Evolutionary conservation across 2,113 vertebrate species (phyloP).

Genomic region (Riparia riparia): DNA sequence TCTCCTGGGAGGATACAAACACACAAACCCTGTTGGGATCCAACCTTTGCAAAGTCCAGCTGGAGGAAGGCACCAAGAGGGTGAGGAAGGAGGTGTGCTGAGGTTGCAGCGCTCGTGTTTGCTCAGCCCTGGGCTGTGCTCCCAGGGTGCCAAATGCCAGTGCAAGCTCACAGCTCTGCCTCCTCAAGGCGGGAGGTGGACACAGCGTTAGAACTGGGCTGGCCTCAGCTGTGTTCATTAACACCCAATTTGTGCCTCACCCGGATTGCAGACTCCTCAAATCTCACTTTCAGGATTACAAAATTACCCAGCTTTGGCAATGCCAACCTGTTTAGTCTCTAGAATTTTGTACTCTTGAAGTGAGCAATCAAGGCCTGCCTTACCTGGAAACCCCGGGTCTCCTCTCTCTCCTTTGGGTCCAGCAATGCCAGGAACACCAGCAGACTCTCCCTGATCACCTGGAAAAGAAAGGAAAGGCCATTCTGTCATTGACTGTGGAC

Average conservation of each 20-base stretch:
- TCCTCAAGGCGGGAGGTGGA: background rate
- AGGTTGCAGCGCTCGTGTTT: background rate
- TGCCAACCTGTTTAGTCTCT: background rate
- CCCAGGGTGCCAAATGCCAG: background rate
- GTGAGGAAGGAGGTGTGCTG: background rate
- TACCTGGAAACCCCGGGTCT: constrained; percentile 83
- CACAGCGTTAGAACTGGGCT: background rate
- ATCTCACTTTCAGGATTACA: background rate
- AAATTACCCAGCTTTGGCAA: background rate
- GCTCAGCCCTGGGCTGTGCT: background rate
- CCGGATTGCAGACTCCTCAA: background rate
- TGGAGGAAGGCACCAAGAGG: background rate
- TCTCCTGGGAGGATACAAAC: constrained; percentile 76
- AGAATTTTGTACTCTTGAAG: background rate
- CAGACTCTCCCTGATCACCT: constrained; percentile 84
- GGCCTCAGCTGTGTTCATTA: background rate
- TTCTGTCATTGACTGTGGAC: background rate
- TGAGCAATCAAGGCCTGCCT: background rate
- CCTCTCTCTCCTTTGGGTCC: constrained; percentile 86
- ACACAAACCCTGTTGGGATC: too few species aligned
- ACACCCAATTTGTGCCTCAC: background rate
- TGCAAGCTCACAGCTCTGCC: background rate
- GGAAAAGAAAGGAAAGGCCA: background rate
- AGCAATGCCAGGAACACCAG: constrained; percentile 72
- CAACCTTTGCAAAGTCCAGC: background rate